Conservation (phyloP, 2,797 vertebrate genomes). For the Pantherophis alleghaniensis region DNA sequence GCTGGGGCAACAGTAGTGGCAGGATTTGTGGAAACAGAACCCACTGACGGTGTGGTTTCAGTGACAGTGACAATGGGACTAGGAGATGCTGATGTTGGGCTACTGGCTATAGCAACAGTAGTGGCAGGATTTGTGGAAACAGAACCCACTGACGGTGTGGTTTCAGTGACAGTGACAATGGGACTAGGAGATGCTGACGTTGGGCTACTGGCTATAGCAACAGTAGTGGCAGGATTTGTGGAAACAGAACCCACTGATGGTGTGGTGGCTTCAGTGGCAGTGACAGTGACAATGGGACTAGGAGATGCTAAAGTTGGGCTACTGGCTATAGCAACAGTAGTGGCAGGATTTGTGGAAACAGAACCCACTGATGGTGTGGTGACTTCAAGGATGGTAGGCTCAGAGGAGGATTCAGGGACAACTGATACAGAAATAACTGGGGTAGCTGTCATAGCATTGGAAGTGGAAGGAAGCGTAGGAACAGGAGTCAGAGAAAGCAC, state of each 20-base stretch:
- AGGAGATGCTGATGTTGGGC: background rate
- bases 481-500: fast-evolving
- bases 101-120: background rate
- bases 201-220: background rate
- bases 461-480: background rate
- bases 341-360: background rate
- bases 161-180: background rate
- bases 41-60: fast-evolving
- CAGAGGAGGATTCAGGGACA: fast-evolving
- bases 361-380: background rate
- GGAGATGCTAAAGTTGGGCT: background rate
- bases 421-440: background rate
- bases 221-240: background rate
- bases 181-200: background rate
- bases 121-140: background rate
- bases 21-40: background rate
- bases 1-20: background rate
- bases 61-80: too few relatives aligned
- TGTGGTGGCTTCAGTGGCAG: fast-evolving
- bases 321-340: background rate
- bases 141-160: too few relatives aligned
- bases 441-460: fast-evolving
- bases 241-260: background rate
- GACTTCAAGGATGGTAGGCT: fast-evolving
- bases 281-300: background rate